These are phyloP conservation scores for Heliconius charithonia DNA, from an alignment of 2,888 invertebrate species.

Conservation along the genomic window DNA sequence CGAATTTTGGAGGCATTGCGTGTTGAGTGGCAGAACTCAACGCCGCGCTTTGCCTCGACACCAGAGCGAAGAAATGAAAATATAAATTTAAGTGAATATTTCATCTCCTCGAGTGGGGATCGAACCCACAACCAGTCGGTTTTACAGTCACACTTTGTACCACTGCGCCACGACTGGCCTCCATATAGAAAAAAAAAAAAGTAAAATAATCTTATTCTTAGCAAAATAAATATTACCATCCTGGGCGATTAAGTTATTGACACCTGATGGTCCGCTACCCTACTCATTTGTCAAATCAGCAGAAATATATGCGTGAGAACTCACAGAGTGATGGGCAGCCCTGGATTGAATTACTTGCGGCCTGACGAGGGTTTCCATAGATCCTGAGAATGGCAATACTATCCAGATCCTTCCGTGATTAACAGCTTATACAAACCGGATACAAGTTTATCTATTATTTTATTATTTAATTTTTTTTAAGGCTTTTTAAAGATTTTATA, in stretches of 20 bases:
- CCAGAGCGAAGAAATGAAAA: too few species aligned
- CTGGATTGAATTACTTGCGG: constrained; percentile 83
- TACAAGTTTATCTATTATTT: constrained; percentile 1
- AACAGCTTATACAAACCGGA: constrained; percentile 15
- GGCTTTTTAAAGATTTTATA: background rate
- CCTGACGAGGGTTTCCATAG: constrained; percentile 81
- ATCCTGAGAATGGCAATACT: constrained; percentile 50
- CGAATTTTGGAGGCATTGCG: too few species aligned
- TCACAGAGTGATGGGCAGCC: constrained; percentile 81
- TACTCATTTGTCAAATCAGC: constrained; percentile 84
- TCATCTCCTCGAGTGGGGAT: too few species aligned
- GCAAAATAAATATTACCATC: constrained; percentile 26
- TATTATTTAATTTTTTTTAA: background rate
- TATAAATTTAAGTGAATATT: too few species aligned
- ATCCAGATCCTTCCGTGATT: constrained; percentile 22
- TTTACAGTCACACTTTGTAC: too few species aligned
- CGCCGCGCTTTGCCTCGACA: too few species aligned
- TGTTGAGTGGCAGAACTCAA: too few species aligned
- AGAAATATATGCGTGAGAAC: constrained; percentile 83
- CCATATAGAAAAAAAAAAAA: too few species aligned
- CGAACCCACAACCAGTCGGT: too few species aligned
- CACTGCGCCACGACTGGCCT: too few species aligned
- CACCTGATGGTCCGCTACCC: constrained; percentile 61
- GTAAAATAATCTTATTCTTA: constrained; percentile 19
- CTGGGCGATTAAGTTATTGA: constrained; percentile 36